Conservation (phyloP, 1,140 invertebrate genomes). For the Lethrus apterus region DNA sequence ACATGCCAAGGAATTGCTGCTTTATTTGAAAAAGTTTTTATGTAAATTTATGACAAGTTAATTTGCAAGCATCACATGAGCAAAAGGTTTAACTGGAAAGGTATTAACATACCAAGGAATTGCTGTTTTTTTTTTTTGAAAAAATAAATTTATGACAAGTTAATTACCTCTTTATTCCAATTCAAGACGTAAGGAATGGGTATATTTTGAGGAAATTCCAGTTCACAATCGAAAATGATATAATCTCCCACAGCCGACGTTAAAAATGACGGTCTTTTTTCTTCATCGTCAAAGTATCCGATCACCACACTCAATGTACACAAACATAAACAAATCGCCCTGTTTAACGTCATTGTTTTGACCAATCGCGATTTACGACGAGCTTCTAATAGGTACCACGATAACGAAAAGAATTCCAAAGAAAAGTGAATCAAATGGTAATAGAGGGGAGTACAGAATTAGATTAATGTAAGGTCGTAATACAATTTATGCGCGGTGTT, state of each 20-base stretch:
- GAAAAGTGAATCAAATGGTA: neutral
- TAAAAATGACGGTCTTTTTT: slow-evolving; percentile 56
- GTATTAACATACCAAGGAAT: too few species aligned
- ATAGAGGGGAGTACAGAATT: slow-evolving; percentile 1
- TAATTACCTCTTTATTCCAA: slow-evolving; percentile 85
- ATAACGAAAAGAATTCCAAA: neutral
- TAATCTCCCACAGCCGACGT: slow-evolving; percentile 77
- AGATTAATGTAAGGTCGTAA: neutral
- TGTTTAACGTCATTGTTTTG: slow-evolving; percentile 1
- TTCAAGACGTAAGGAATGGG: slow-evolving; percentile 82
- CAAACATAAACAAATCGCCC: neutral
- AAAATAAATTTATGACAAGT: too few species aligned
- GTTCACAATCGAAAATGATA: slow-evolving; percentile 80
- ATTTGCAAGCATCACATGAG: too few species aligned
- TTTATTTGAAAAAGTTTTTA: too few species aligned
- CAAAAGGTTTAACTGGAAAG: too few species aligned
- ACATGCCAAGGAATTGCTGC: too few species aligned
- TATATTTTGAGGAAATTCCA: slow-evolving; percentile 82
- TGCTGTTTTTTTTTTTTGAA: too few species aligned
- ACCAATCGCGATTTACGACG: neutral
- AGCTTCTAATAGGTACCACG: neutral
- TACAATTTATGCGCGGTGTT: neutral
- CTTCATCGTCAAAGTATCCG: slow-evolving; percentile 44
- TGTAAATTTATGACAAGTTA: too few species aligned
- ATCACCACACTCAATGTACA: slow-evolving; percentile 17